Percentiles rank a stretch among this genome's conserved stretches.
Evolutionary conservation across 2,797 vertebrate species (phyloP).

Genomic region (Octomys mimax): DNA sequence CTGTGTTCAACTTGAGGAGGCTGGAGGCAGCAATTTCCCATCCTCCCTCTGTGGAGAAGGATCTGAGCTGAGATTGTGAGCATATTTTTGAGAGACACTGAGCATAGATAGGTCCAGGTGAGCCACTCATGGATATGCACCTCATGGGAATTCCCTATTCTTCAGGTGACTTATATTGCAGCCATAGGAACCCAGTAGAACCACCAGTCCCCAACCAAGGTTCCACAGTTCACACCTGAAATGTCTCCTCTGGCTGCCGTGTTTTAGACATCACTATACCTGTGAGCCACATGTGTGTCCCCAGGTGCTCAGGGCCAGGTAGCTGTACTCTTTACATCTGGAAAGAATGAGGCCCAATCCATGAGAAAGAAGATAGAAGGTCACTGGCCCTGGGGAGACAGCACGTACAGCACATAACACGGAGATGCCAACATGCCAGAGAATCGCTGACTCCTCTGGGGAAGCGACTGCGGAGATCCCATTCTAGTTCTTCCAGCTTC

Average conservation of each 20-base stretch:
- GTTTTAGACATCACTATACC: background rate
- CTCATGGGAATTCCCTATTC: fast-evolving
- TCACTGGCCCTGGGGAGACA: fast-evolving
- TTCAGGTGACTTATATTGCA: too few relatives aligned
- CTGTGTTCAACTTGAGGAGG: background rate
- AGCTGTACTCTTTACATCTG: fast-evolving
- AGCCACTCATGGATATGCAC: background rate
- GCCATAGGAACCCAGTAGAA: background rate
- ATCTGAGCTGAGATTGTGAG: too few relatives aligned
- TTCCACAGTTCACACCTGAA: background rate
- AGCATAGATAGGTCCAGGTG: background rate
- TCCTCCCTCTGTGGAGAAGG: background rate
- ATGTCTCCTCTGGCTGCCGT: fast-evolving
- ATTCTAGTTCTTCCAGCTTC: background rate
- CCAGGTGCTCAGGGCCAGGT: background rate
- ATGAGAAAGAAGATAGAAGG: background rate
- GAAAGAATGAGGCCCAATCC: background rate
- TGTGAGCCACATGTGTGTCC: fast-evolving
- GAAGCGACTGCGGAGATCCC: background rate
- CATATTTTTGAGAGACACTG: fast-evolving
- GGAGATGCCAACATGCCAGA: background rate
- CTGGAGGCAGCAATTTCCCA: background rate
- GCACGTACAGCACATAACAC: fast-evolving
- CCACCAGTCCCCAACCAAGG: fast-evolving
- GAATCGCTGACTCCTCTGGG: background rate